Base-by-base conservation (phyloP, 2,888 invertebrate genomes). In the Tubulanus polymorphus region DNA sequence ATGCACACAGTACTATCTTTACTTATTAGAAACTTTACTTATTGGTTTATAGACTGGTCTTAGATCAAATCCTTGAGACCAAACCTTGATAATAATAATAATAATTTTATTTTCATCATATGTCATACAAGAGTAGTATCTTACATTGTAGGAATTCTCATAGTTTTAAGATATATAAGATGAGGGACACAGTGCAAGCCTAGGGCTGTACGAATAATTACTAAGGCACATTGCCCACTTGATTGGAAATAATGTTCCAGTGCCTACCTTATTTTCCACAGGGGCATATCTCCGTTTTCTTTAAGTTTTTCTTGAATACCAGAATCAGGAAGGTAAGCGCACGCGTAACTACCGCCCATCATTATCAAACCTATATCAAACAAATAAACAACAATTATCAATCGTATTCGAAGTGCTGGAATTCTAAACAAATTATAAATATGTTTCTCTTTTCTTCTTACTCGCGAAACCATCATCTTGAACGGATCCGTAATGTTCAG, bases 261-360 rank as follows among this genome's bases (percentile, higher is more conserved):
- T n/a, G 6, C 37, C 55, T 58, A 76, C 75, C 78, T 75, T 28
- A 81, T 61, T 66, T 81, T 81, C 80, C 80, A 80, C 26, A 81
- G 70, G 23, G 79, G 78, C 59, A 66, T 72, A 55, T 79, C 74
- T 57, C 74, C 73, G 49, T 56, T 60, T 54, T 80, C 79, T 54
- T 75, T 76, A 30, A 80, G 69, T 51, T 72, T 69, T 63, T 81
- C 80, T 60, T 80, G 79, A 32, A 80, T 75, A 2, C 80, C 81
- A 54, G 74, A 67, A 53, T 81, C 79, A 28, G 81, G 81, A 30
- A 80, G 75, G 64, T 81, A 81, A 2, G 81, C 73, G 15, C 80
- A 79, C 15, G 80, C 73, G 48, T 75, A 65, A 64, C 80, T 79
- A 8, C 81, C 81, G 6, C 81, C 81, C 63, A 78, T 73, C 76